Conservation (phyloP, 2,888 invertebrate species). For the Xiphydria camelus region DNA sequence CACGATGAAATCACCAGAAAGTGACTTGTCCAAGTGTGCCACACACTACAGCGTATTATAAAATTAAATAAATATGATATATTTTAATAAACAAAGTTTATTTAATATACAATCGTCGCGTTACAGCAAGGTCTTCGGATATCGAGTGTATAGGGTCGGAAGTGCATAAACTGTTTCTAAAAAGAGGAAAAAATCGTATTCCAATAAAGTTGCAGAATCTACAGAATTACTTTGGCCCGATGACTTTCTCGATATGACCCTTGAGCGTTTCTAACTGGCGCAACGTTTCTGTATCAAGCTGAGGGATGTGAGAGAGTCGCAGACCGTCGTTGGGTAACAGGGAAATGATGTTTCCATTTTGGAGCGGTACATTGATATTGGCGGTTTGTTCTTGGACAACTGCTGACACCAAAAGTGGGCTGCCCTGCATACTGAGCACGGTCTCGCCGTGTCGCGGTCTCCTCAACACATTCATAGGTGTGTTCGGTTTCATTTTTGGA, state of each 20-base stretch:
- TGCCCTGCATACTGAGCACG: slow-evolving; percentile 70
- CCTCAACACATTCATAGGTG: slow-evolving; percentile 65
- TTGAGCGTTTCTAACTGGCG: slow-evolving; percentile 43
- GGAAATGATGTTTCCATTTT: slow-evolving; percentile 67
- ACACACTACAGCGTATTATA: too few relatives aligned
- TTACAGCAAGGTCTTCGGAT: too few relatives aligned
- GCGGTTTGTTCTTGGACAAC: slow-evolving; percentile 61
- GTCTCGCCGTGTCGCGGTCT: slow-evolving; percentile 68
- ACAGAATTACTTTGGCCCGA: slow-evolving; percentile 8
- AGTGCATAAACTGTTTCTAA: too few relatives aligned
- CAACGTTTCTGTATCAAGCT: slow-evolving; percentile 49
- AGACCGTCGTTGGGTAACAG: slow-evolving; percentile 63
- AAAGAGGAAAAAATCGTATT: too few relatives aligned
- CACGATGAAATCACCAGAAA: too few relatives aligned
- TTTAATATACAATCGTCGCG: too few relatives aligned
- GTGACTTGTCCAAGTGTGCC: too few relatives aligned
- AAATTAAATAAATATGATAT: too few relatives aligned
- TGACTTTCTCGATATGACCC: slow-evolving; percentile 43
- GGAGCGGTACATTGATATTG: slow-evolving; percentile 69
- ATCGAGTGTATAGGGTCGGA: too few relatives aligned
- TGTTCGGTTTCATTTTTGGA: slow-evolving; percentile 65
- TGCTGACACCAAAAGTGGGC: slow-evolving; percentile 65
- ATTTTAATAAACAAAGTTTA: too few relatives aligned
- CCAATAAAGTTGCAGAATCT: too few relatives aligned
- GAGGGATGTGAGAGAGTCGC: slow-evolving; percentile 56